phyloP scores from a whole-genome alignment of 2,888 invertebrate species.

The Sphaerophoria taeniata region DNA sequence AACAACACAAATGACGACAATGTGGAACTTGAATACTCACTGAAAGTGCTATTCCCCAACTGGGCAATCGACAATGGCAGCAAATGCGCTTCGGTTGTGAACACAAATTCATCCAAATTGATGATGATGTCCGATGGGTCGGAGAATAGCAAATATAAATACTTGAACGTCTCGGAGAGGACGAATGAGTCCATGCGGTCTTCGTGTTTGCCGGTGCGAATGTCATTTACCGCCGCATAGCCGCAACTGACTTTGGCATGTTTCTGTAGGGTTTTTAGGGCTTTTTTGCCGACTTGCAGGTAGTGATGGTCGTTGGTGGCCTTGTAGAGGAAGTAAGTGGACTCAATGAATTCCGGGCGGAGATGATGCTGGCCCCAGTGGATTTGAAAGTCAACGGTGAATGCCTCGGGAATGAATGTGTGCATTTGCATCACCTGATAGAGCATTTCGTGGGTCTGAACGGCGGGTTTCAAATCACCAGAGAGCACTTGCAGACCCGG shows the following conservation, averaged over 20 bases:
- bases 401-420: conserved; percentile 99
- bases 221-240: conserved; percentile 98
- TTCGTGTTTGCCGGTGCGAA: conserved; percentile 94
- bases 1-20: conserved; percentile 25
- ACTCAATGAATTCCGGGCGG: conserved; percentile 98
- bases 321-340: conserved; percentile 97
- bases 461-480: conserved; percentile 97
- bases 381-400: conserved; percentile 98
- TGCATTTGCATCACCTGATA: conserved; percentile 99
- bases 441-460: conserved; percentile 99
- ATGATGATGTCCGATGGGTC: conserved; percentile 92
- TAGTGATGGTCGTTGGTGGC: conserved; percentile 99
- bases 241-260: conserved; percentile 97
- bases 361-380: conserved; percentile 99
- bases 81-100: conserved; percentile 98
- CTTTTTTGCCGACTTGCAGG: conserved; percentile 93
- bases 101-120: conserved; percentile 93
- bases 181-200: conserved; percentile 99
- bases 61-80: conserved; percentile 93
- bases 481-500: conserved; percentile 95
- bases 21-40: conserved; percentile 76
- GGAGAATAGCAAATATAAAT: conserved; percentile 96
- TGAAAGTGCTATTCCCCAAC: conserved; percentile 84
- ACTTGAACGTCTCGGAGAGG: conserved; percentile 98
- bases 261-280: conserved; percentile 93